phyloP scores from a whole-genome alignment of 2,113 vertebrate species.

The Saguinus midas region DNA sequence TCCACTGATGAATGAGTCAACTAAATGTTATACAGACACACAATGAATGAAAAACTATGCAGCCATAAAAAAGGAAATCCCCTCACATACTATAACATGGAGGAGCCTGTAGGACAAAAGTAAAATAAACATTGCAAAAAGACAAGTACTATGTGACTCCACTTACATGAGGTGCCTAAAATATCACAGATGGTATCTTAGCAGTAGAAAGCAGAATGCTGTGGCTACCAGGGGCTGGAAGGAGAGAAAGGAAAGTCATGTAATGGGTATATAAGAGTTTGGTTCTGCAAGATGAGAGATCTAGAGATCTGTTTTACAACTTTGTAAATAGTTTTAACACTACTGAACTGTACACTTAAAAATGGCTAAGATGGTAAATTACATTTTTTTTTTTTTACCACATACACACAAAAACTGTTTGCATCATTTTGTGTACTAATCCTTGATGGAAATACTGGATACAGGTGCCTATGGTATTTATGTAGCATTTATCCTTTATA shows the following conservation, averaged over 20 bases:
- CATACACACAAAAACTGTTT: neutral
- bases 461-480: neutral
- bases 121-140: neutral
- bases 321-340: neutral
- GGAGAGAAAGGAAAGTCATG: no score
- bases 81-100: neutral
- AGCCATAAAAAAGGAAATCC: neutral
- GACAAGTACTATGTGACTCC: neutral
- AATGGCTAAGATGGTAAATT: neutral
- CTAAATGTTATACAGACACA: neutral
- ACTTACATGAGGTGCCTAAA: neutral
- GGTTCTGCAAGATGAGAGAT: neutral
- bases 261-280: neutral
- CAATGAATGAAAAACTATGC: neutral
- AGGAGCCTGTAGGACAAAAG: neutral
- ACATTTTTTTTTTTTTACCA: neutral
- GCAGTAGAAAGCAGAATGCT: neutral
- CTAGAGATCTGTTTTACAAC: neutral
- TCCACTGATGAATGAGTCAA: neutral
- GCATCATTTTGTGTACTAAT: neutral
- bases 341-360: neutral
- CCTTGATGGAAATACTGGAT: neutral
- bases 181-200: neutral
- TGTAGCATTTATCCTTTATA: neutral
- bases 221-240: neutral